Conservation (phyloP, 2,797 vertebrate genomes). For the Apogon hyalosoma region DNA sequence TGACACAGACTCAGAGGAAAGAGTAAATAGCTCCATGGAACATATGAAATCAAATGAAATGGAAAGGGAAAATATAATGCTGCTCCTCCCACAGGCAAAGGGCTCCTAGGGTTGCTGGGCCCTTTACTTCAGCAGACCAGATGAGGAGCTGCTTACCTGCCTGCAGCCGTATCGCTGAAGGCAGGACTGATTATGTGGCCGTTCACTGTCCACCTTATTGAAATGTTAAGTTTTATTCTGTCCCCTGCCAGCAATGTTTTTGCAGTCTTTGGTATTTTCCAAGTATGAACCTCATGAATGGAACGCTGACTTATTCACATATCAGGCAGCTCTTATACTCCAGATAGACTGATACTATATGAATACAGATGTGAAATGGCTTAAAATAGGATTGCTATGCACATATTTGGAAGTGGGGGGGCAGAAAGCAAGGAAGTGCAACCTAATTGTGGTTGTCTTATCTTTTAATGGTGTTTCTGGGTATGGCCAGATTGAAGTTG, state of each 20-base stretch:
- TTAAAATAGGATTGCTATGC: conserved; percentile 58
- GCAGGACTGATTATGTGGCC: conserved; percentile 68
- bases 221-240: conserved; percentile 67
- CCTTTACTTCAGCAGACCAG: conserved; percentile 54
- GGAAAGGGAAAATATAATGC: conserved; percentile 78
- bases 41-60: conserved; percentile 83
- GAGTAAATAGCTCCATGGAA: conserved; percentile 82
- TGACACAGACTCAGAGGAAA: conserved; percentile 79
- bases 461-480: conserved; percentile 78
- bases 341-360: conserved; percentile 58
- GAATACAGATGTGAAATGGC: conserved; percentile 64
- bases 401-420: conserved; percentile 46
- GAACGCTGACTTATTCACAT: conserved; percentile 56
- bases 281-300: conserved; percentile 31
- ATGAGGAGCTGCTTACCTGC: conserved; percentile 44
- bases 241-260: conserved; percentile 44
- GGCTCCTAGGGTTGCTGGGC: conserved; percentile 45
- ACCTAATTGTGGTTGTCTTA: conserved; percentile 83
- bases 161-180: conserved; percentile 40
- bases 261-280: conserved; percentile 45
- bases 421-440: conserved; percentile 65
- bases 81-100: conserved; percentile 65
- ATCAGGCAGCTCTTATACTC: conserved; percentile 46
- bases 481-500: conserved; percentile 79
- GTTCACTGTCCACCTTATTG: conserved; percentile 60